Percentiles rank a stretch among this genome's conserved stretches.
Conservation (phyloP, 1,140 invertebrate genomes). For the Saxidomus purpurata region DNA sequence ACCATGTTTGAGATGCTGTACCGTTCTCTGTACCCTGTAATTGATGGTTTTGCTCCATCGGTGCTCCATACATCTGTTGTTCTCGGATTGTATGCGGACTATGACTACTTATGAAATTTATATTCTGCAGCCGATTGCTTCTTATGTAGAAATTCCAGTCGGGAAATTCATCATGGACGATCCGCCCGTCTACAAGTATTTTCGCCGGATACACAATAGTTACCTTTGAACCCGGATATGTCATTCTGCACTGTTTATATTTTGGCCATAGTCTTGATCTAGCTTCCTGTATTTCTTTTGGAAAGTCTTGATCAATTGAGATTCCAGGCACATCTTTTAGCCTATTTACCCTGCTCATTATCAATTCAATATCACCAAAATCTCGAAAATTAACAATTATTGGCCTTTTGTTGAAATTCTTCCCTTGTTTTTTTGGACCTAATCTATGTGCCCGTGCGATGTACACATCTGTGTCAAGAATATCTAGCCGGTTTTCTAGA, state of each 20-base stretch:
- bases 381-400: conserved; percentile 40
- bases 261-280: background rate
- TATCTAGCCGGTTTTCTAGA: background rate
- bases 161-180: background rate
- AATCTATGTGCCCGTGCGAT: conserved; percentile 36
- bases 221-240: background rate
- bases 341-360: conserved; percentile 4
- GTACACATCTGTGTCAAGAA: conserved; percentile 23
- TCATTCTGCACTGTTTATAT: background rate
- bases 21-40: no score
- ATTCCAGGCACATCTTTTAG: background rate
- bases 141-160: background rate
- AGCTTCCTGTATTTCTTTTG: conserved; percentile 23
- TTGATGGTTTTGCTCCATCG: no score
- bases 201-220: conserved; percentile 4
- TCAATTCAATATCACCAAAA: conserved; percentile 1
- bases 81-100: no score
- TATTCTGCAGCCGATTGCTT: background rate
- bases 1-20: no score
- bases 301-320: background rate
- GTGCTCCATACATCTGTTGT: no score
- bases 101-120: no score
- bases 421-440: background rate
- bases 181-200: background rate
- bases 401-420: conserved; percentile 6